Evolutionary conservation across 2,797 vertebrate species (phyloP).

Genomic region (Sebastes hubbsi): DNA sequence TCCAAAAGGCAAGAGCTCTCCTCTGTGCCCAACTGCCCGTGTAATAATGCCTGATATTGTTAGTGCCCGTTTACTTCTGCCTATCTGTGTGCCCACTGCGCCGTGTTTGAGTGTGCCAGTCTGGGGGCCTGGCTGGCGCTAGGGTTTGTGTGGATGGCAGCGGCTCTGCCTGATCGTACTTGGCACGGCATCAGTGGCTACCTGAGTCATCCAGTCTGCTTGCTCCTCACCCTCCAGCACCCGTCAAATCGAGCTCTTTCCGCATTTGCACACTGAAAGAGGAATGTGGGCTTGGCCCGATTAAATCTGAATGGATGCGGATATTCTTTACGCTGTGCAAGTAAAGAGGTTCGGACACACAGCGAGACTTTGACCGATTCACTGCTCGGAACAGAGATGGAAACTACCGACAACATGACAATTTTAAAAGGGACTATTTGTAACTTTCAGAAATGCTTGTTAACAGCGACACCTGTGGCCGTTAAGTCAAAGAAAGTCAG

Average conservation of each 20-base stretch:
- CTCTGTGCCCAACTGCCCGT: conserved; percentile 66
- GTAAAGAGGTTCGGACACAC: conserved; percentile 9
- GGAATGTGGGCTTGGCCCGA: conserved; percentile 30
- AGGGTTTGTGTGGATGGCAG: conserved; percentile 50
- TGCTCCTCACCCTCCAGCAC: conserved; percentile 56
- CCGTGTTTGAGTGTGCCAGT: conserved; percentile 59
- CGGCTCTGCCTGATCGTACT: conserved; percentile 64
- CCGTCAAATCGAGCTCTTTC: conserved; percentile 67
- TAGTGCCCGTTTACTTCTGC: conserved; percentile 49
- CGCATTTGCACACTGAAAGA: conserved; percentile 49
- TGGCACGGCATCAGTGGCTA: conserved; percentile 74
- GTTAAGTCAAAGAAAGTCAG: too few species aligned
- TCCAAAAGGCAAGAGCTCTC: conserved; percentile 27
- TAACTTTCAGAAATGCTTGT: too few species aligned
- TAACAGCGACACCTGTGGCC: too few species aligned
- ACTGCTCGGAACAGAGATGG: background rate
- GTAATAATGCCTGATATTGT: conserved; percentile 48
- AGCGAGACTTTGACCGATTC: background rate
- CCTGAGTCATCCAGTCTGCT: conserved; percentile 79
- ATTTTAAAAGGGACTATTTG: too few species aligned
- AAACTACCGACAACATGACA: conserved; percentile 3
- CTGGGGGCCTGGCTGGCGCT: conserved; percentile 63
- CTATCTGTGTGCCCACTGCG: conserved; percentile 51
- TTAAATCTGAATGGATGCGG: conserved; percentile 48
- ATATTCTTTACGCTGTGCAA: background rate